Evolutionary conservation across 1,140 invertebrate species (phyloP), one percentile per base, ranked within the genome.

Genomic region (Lasioglossum baleicum): DNA sequence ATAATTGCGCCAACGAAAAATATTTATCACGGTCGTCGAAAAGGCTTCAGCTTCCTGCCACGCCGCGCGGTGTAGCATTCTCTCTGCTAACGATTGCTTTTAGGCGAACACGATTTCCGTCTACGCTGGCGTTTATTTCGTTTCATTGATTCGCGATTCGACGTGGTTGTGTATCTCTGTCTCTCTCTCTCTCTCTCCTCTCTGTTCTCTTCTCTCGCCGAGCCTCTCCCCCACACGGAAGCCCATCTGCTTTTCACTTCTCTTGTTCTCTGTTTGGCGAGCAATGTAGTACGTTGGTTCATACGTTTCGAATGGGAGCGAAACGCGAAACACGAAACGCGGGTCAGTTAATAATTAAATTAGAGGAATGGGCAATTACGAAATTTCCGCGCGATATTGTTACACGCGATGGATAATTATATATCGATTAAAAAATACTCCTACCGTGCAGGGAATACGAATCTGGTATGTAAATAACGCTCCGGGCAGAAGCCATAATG

Each of bases 261-360:
- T 15, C 13, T 65, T 20, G 11, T 13, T 64, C 15, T 13, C 31
- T 13, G 22, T 31, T 44, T 22, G 40, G 22, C 22, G 65, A 8
- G 20, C 51, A 17, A 7, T 60, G 7, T 48, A 48, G 13, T 48
- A 17, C n/a, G 7, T 44, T 6, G 35, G 22, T 75, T 64, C 26
- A 64, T 74, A 53, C 69, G 13, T 63, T 77, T 76, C 15, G 48
- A 26, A 40, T 60, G 64, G 15, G 44, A 48, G 58, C 17, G 17
- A 10, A 42, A 5, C 56, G 58, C 17, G 17, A 10, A 42, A 5
- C 56, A 31, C 76, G 58, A 42, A 72, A 35, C 17, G 2, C n/a
- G 48, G n/a, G 48, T 26, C 60, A 70, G 42, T 73, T 73, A 60
- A 80, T 80, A 74, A 80, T 74, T 74, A 74, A 80, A 67, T 74